Evolutionary conservation across 2,113 vertebrate genomes (phyloP).

Genomic region (Murina feae): DNA sequence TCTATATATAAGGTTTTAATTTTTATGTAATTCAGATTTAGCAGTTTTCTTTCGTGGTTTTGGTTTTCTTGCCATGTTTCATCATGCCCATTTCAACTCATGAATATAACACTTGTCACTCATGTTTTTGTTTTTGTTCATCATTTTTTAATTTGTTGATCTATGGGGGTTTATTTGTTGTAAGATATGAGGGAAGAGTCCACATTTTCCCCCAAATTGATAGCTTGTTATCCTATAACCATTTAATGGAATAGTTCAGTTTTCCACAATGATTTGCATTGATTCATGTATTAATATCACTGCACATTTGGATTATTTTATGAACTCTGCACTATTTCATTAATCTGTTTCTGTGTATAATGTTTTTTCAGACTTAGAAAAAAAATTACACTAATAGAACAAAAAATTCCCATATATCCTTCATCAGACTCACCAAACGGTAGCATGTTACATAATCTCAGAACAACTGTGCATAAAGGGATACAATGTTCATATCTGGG

Average conservation of each 20-base stretch:
- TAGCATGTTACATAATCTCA: background rate
- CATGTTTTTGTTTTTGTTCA: background rate
- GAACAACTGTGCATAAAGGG: background rate
- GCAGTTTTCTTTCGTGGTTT: background rate
- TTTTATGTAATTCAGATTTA: conserved; percentile 7
- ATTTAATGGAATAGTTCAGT: background rate
- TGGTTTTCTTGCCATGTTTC: background rate
- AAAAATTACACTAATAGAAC: background rate
- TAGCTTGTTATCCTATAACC: background rate
- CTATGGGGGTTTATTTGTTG: background rate
- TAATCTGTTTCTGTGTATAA: background rate
- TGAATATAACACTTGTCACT: background rate
- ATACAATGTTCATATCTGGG: background rate
- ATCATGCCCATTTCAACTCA: background rate
- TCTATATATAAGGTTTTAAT: background rate
- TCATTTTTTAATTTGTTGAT: background rate
- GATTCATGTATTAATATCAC: background rate
- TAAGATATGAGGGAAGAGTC: background rate
- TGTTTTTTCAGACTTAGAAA: background rate
- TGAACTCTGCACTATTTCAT: background rate
- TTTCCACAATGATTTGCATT: background rate
- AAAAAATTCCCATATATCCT: background rate
- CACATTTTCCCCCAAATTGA: background rate
- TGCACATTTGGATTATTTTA: conserved; percentile 18
- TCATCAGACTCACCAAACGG: background rate